Base-by-base conservation (phyloP, 2,888 invertebrate genomes). In the Folsomia candida region DNA sequence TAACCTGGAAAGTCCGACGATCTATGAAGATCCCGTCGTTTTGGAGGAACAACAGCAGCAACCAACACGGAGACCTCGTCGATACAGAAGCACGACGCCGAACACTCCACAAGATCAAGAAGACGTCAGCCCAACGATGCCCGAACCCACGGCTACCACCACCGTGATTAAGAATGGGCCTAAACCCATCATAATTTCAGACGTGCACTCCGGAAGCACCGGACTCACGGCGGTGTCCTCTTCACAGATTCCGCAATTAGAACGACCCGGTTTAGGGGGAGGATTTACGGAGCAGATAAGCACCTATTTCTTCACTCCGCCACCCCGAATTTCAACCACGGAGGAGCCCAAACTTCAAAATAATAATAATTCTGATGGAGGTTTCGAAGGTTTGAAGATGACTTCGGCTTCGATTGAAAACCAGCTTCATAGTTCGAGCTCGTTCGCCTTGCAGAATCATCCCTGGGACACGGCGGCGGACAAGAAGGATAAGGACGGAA, bases 201-300 rank as follows among this genome's bases (percentile, higher is more conserved):
- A 73, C 29, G 58, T 70, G n/a, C 68, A 64, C 51, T 57, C 67
- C 22, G 69, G 37, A 26, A 71, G 60, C 27, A 65, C 65, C 1
- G 65, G 65, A 18, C 11, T 54, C 14, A 70, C 27, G 24, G 57
- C 11, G n/a, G 70, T 68, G 0, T 72, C 71, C n/a, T 63, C 66
- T 18, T 37, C 14, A 37, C 54, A 54, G 18, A 65, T 70, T 2
- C 77, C 76, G 14, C 78, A 78, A 64, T 54, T 79, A n/a, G 79
- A 79, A 65, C 72, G 73, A 65, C 79, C 79, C 3, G 69, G 57
- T 25, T 6, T 29, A 14, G 61, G 25, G 37, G 70, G 69, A 1
- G 74, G 69, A 18, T 74, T 70, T 59, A 78, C 76, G 0, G 78
- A 79, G 47, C 74, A 77, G 68, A 72, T 73, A 9, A 79, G 74